phyloP scores from a whole-genome alignment of 2,113 vertebrate genomes.

The Cryptomyrus ogoouensis region DNA sequence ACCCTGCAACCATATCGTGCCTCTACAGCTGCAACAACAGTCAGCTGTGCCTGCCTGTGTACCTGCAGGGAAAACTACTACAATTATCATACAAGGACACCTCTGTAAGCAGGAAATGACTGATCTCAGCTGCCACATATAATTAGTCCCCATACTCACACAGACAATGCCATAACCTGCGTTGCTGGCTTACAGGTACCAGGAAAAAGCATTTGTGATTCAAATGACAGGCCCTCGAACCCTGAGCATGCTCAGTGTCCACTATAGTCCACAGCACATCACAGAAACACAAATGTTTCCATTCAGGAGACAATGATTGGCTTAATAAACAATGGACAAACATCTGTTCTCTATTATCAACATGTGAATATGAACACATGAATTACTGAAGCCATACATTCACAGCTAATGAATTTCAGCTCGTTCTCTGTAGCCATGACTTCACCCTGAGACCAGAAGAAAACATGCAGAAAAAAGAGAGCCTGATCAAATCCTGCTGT shows the following conservation, averaged over 20 bases:
- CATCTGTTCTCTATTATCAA: neutral
- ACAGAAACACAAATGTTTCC: neutral
- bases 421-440: neutral
- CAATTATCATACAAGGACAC: neutral
- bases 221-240: neutral
- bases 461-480: neutral
- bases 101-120: neutral
- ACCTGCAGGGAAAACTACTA: neutral
- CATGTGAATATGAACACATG: constrained; percentile 17
- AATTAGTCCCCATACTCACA: neutral
- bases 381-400: neutral
- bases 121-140: neutral
- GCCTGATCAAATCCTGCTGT: constrained; percentile 6
- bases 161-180: neutral
- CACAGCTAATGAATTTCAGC: neutral
- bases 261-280: neutral
- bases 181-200: neutral
- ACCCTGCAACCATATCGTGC: neutral
- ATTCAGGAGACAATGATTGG: neutral
- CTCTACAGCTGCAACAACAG: neutral
- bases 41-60: neutral
- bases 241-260: neutral
- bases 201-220: neutral
- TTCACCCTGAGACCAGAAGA: neutral
- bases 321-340: constrained; percentile 4